Base-by-base conservation (phyloP, 1,140 invertebrate genomes). In the Heliothis virescens region DNA sequence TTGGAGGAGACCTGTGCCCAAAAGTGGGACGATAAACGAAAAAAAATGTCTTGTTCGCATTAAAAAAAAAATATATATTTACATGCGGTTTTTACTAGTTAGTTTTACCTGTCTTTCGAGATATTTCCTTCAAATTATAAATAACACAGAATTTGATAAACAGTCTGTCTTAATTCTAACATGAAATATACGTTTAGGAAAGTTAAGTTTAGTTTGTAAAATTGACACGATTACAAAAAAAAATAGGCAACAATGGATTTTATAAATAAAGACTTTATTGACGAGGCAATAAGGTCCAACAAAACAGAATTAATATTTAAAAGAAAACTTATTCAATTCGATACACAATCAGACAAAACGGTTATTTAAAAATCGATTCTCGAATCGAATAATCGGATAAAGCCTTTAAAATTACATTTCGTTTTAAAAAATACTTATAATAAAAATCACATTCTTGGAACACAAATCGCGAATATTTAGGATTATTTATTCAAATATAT, bases 91-190 rank as follows among this genome's bases (percentile, higher is more conserved):
- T 5, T 4, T 34, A 3, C 34, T 34, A 34, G 11, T 59, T n/a
- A n/a, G n/a, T n/a, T 13, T 13, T 59, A 4, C 11, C 21, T 12
- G 16, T 13, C 57, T 26, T 18, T 15, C 57, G 13, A 10, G 11
- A 59, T 26, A 59, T 26, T 59, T 11, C 13, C 9, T 21, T 4
- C 13, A 34, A 9, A 41, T 21, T n/a, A 26, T 21, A 60, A 74
- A 52, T 34, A 75, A 63, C 59, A 26, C 11, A 72, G 29, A 26
- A 15, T 63, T 50, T 21, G 3, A 52, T 75, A 34, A 63, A n/a
- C n/a, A 75, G 48, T 65, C 74, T 76, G 34, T 29, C 60, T 76
- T 76, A 76, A 63, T 34, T 5, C 48, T 76, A 65, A 63, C 12
- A 53, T 34, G n/a, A 63, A 76, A 59, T 60, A 29, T 48, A 63